These are phyloP conservation scores for Nasonia giraulti DNA, from an alignment of 1,140 invertebrate species.

Conservation along the genomic window DNA sequence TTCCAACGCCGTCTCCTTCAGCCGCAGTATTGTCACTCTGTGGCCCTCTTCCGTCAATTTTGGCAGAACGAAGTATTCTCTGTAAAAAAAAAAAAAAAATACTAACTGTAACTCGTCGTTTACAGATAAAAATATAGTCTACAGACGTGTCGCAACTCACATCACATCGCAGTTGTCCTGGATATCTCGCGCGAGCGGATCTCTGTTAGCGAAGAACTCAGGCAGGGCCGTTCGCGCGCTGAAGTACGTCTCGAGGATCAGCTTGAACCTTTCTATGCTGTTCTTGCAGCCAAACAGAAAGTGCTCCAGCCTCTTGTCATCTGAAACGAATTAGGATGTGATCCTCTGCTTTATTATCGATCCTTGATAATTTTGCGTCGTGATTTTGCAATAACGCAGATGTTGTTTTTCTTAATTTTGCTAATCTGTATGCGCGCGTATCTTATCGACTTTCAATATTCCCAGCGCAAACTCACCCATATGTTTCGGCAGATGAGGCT, in stretches of 20 bases:
- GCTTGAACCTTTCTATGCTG: constrained; percentile 74
- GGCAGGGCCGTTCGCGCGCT: constrained; percentile 70
- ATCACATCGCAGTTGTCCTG: constrained; percentile 65
- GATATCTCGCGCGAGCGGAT: constrained; percentile 69
- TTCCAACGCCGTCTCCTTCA: constrained; percentile 64
- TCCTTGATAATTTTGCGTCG: no score
- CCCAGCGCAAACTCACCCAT: constrained; percentile 63
- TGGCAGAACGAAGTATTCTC: constrained; percentile 68
- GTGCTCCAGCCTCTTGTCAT: constrained; percentile 70
- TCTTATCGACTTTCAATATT: not conserved
- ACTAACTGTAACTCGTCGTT: not conserved
- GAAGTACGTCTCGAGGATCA: constrained; percentile 73
- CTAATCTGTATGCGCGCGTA: not conserved
- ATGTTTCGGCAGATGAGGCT: constrained; percentile 72
- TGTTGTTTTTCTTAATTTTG: no score
- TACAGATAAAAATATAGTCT: not conserved
- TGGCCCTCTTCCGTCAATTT: constrained; percentile 70
- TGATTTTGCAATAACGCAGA: no score
- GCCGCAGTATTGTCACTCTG: constrained; percentile 66
- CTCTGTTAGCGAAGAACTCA: constrained; percentile 72
- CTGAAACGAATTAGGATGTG: constrained; percentile 58
- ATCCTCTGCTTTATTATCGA: no score
- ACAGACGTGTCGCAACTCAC: constrained; percentile 56
- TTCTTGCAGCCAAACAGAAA: constrained; percentile 77
- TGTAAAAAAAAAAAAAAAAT: constrained; percentile 42